phyloP scores from a whole-genome alignment of 2,797 vertebrate genomes.

The Cossypha polioptera region DNA sequence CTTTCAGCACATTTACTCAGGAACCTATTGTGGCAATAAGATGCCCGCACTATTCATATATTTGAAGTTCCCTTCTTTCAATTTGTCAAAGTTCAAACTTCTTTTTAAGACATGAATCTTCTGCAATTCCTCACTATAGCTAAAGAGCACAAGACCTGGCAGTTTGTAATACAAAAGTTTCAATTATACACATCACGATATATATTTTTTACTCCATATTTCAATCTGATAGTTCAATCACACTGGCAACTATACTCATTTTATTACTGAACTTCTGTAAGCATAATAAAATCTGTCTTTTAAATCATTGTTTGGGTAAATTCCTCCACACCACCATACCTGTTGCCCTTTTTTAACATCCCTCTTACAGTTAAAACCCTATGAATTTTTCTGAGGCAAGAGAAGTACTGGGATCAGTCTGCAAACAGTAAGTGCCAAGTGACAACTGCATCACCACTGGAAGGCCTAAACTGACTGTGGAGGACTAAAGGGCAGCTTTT shows the following conservation, averaged over 20 bases:
- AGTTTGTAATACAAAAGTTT: background rate
- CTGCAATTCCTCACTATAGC: background rate
- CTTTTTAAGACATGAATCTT: background rate
- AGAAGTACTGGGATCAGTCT: background rate
- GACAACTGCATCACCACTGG: background rate
- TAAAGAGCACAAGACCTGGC: background rate
- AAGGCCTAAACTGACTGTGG: background rate
- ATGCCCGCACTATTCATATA: background rate
- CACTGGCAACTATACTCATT: background rate
- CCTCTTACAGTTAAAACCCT: background rate
- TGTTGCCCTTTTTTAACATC: background rate
- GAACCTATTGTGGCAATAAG: background rate
- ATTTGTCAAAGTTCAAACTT: background rate
- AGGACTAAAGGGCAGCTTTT: background rate
- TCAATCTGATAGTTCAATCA: background rate
- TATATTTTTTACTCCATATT: background rate
- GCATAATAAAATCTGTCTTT: background rate
- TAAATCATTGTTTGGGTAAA: background rate
- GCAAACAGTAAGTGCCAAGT: background rate
- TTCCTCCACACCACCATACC: background rate
- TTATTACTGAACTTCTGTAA: background rate
- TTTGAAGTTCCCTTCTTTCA: background rate
- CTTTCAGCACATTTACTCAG: background rate
- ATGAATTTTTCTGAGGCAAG: background rate
- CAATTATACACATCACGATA: background rate